A percentile compares a stretch with the other conserved stretches of the same genome.
phyloP scores from a whole-genome alignment of 2,113 vertebrate genomes.

The Apaloderma vittatum region DNA sequence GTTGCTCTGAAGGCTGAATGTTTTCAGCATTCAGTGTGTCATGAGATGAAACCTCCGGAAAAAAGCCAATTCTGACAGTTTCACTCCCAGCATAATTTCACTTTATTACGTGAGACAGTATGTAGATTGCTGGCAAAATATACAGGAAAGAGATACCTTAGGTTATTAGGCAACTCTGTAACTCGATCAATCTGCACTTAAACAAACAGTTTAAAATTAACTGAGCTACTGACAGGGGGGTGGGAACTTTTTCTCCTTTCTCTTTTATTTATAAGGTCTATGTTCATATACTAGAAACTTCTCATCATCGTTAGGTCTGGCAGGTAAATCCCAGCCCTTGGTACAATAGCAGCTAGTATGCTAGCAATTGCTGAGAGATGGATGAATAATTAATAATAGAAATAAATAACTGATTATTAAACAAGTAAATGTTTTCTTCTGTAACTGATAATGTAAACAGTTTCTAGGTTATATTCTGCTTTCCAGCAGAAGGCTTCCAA shows the following conservation, averaged over 20 bases:
- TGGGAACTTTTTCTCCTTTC: not conserved
- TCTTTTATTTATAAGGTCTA: not conserved
- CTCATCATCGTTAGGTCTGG: not conserved
- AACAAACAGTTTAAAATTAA: not conserved
- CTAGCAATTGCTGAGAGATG: not conserved
- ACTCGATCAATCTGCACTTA: not conserved
- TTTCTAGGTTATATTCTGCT: constrained; percentile 51
- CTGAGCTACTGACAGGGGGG: not conserved
- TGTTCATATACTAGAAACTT: not conserved
- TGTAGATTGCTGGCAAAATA: not conserved
- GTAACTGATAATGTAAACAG: constrained; percentile 49
- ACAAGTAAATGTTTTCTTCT: constrained; percentile 71
- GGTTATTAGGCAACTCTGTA: not conserved
- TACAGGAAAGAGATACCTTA: not conserved
- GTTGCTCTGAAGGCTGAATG: not conserved
- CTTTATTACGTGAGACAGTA: not conserved
- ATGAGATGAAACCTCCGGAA: not conserved
- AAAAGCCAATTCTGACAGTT: not conserved
- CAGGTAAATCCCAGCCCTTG: constrained; percentile 38
- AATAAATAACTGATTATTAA: constrained; percentile 72
- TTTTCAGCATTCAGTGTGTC: not conserved
- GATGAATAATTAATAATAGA: constrained; percentile 75
- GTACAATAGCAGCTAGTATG: not conserved
- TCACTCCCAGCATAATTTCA: not conserved
- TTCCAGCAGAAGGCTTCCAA: constrained; percentile 52